Evolutionary conservation across 2,888 invertebrate species (phyloP).

Genomic region (Geotrupes spiniger): DNA sequence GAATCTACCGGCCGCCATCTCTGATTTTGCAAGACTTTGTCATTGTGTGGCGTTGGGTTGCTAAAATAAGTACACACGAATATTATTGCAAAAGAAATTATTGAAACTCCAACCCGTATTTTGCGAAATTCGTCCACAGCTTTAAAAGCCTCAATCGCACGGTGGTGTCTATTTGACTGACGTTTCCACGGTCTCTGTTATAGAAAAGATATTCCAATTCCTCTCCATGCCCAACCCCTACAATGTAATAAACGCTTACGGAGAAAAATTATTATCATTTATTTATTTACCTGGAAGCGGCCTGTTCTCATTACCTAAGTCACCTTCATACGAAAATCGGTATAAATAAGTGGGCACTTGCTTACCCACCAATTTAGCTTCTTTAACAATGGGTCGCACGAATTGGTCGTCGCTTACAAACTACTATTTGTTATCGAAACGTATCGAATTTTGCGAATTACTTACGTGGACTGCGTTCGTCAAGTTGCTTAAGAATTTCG

Average conservation of each 20-base stretch:
- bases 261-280: conserved; percentile 12
- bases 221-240: conserved; percentile 17
- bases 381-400: conserved; percentile 20
- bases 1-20: conserved; percentile 19
- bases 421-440: no score
- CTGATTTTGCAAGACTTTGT: conserved; percentile 18
- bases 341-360: conserved; percentile 19
- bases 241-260: conserved; percentile 3
- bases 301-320: conserved; percentile 11
- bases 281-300: conserved; percentile 5
- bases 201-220: conserved; percentile 15
- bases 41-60: conserved; percentile 23
- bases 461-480: conserved; percentile 16
- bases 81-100: background rate
- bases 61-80: conserved; percentile 11
- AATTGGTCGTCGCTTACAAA: conserved; percentile 22
- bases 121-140: conserved; percentile 23
- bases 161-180: conserved; percentile 3
- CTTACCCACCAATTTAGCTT: conserved; percentile 14
- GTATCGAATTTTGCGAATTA: no score
- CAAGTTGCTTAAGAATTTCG: conserved; percentile 8
- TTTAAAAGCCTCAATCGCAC: conserved; percentile 10
- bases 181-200: background rate
- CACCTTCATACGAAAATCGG: conserved; percentile 22
- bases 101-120: conserved; percentile 16